Evolutionary conservation across 2,888 invertebrate species (phyloP), one percentile per base, ranked within the genome.

Genomic region (Eupithecia tripunctaria): DNA sequence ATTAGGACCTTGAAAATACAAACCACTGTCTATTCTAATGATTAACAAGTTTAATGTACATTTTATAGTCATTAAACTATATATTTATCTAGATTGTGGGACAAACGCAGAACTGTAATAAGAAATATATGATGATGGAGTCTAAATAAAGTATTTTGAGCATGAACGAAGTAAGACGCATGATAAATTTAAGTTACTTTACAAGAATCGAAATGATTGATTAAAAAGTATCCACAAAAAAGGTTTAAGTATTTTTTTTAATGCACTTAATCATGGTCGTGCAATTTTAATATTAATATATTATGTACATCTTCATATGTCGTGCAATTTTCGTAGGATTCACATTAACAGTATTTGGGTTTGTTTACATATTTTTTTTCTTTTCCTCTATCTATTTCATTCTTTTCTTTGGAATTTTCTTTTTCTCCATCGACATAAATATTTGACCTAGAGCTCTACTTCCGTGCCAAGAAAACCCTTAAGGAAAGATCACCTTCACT

Each of bases 61-160:
- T 89, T 88, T 91, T 91, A 91, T 90, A 87, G 87, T 87, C 86
- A 86, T 85, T 86, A 86, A 89, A 89, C 86, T 86, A 87, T 88
- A 91, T 92, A 91, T 92, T 92, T 92, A 93, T 92, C 91, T 90
- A 91, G 93, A 93, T 92, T 91, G 91, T 90, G 89, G 91, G 90
- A 89, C 88, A 88, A 62, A 67, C 60, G 62, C 12, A 66, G 47
- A 47, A 47, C 8, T 47, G n/a, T n/a, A 47, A 43, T 43, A 43
- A 43, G 4, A 18, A 38, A 38, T 41, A 41, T 14, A 41, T 15
- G 18, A 18, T 3, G 41, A 18, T 47, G n/a, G 18, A 18, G 18
- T 47, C n/a, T 6, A 7, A 47, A 47, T 43, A 47, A 47, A 12
- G 47, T 47, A n/a, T 47, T n/a, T n/a, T n/a, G 47, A 47, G 7